These are phyloP conservation scores for Nymphicus hollandicus DNA, from an alignment of 2,113 vertebrate species.

Conservation along the genomic window DNA sequence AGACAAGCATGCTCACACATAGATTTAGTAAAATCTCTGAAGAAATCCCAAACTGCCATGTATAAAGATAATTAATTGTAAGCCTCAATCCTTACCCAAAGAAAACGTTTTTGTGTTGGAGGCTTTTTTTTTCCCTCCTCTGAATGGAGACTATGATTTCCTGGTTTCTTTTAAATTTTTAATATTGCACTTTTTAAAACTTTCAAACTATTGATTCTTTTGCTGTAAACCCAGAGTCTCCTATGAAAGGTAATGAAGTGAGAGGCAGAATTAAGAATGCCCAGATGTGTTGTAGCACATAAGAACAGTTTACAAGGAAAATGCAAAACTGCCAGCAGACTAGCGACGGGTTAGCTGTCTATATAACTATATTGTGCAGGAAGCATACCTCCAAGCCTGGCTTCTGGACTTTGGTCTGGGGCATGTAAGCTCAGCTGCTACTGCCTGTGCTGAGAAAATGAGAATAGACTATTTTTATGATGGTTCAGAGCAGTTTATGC, in stretches of 20 bases:
- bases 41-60: not conserved
- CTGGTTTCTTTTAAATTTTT: slow-evolving; percentile 61
- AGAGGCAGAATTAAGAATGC: slow-evolving; percentile 66
- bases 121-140: not conserved
- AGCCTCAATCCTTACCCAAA: not conserved
- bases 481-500: not conserved
- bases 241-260: slow-evolving; percentile 68
- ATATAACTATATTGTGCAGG: slow-evolving; percentile 46
- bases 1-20: not conserved
- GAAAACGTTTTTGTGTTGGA: slow-evolving; percentile 23
- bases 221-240: slow-evolving; percentile 49
- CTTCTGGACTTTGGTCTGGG: slow-evolving; percentile 32
- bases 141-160: slow-evolving; percentile 51
- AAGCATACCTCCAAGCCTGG: not conserved
- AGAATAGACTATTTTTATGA: not conserved
- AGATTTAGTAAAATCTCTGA: not conserved
- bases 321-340: slow-evolving; percentile 56
- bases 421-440: not conserved
- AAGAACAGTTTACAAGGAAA: slow-evolving; percentile 54
- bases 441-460: not conserved
- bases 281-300: slow-evolving; percentile 58
- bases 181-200: slow-evolving; percentile 61
- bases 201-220: slow-evolving; percentile 58
- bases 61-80: slow-evolving; percentile 26
- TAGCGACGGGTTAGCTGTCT: slow-evolving; percentile 19